A percentile compares a stretch with the other conserved stretches of the same genome.
Evolutionary conservation across 1,140 invertebrate genomes (phyloP).

Genomic region (Adelges cooleyi): DNA sequence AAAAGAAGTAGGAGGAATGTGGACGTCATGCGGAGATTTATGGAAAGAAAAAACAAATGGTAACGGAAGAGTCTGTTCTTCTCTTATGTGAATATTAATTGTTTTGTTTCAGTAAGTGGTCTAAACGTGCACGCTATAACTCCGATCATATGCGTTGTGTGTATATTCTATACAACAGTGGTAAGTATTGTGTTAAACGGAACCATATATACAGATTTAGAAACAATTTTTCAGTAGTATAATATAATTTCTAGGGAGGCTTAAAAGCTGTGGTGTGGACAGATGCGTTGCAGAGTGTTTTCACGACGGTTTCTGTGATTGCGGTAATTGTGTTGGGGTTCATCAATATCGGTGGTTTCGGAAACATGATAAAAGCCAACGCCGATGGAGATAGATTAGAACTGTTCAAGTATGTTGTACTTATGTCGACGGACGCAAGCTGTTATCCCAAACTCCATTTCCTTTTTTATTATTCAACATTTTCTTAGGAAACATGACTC

Average conservation of each 20-base stretch:
- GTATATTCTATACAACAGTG: constrained; percentile 71
- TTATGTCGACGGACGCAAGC: too few relatives aligned
- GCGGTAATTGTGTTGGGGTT: constrained; percentile 56
- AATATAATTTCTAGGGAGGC: constrained; percentile 44
- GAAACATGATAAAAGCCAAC: constrained; percentile 45
- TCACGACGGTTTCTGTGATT: constrained; percentile 63
- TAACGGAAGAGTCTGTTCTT: not conserved
- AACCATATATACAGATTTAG: not conserved
- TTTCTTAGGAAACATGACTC: too few relatives aligned
- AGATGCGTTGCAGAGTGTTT: constrained; percentile 67
- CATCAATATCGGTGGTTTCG: constrained; percentile 50
- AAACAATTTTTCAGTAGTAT: not conserved
- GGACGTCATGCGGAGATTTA: not conserved
- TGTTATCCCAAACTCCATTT: constrained; percentile 36
- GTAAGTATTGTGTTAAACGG: constrained; percentile 46
- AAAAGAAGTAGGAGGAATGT: not conserved
- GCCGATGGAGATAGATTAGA: constrained; percentile 46
- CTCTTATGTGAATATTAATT: not conserved
- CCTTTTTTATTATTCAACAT: not conserved
- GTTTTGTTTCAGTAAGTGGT: constrained; percentile 50
- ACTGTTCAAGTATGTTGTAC: constrained; percentile 51
- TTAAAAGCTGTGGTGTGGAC: constrained; percentile 74
- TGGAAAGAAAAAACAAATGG: not conserved
- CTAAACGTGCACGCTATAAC: constrained; percentile 57
- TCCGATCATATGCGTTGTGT: constrained; percentile 56